Evolutionary conservation across 1,140 invertebrate genomes (phyloP).

Genomic region (Drosophila elegans): DNA sequence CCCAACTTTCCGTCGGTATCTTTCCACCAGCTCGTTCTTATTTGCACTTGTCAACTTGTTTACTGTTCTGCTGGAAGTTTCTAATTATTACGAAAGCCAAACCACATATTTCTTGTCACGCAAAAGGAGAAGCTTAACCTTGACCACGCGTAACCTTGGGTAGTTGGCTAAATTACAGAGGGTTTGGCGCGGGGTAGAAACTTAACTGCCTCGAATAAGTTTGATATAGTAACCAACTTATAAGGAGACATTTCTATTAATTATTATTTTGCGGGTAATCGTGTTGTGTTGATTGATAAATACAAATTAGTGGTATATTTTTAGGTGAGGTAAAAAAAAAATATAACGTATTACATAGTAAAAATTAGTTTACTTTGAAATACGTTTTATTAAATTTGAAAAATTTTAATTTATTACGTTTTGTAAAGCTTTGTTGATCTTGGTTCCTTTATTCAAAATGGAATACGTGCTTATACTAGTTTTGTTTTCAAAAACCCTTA

Average conservation of each 20-base stretch:
- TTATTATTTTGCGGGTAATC: neutral
- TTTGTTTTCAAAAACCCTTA: no score
- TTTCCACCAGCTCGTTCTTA: conserved; percentile 30
- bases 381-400: no score
- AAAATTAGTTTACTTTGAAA: no score
- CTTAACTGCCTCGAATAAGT: conserved; percentile 23
- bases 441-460: no score
- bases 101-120: conserved; percentile 46
- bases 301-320: neutral
- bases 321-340: no score
- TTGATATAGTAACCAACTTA: neutral
- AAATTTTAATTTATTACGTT: no score
- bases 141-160: conserved; percentile 48
- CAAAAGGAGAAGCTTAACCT: conserved; percentile 38
- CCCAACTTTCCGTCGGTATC: conserved; percentile 20
- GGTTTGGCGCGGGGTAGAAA: neutral
- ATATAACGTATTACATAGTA: no score
- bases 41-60: conserved; percentile 63
- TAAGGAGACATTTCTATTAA: neutral
- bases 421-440: no score
- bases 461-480: no score
- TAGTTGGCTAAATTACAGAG: neutral
- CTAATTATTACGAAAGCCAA: conserved; percentile 34
- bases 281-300: neutral
- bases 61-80: conserved; percentile 47